Conservation (phyloP, 1,140 invertebrate species). For the Drosophila kepulauana region DNA sequence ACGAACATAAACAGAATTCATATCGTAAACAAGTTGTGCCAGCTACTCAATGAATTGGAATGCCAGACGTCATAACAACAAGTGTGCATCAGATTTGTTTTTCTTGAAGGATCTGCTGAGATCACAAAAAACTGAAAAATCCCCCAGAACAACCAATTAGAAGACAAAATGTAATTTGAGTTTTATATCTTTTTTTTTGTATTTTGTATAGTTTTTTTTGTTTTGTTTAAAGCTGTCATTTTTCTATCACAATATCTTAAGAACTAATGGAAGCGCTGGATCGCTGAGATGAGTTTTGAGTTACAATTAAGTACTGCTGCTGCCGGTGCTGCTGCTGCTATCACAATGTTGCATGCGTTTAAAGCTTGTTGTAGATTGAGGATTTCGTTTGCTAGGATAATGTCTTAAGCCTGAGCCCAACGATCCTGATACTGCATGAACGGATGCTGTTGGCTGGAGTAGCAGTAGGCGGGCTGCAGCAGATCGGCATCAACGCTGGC, state of each 20-base stretch:
- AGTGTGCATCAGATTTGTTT: conserved; percentile 1
- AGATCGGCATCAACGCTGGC: conserved; percentile 82
- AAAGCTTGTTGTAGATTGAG: conserved; percentile 59
- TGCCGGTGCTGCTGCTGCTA: conserved; percentile 62
- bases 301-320: conserved; percentile 39
- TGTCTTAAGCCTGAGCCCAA: conserved; percentile 86
- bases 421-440: conserved; percentile 85
- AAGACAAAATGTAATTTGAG: conserved; percentile 52
- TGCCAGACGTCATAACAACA: conserved; percentile 36
- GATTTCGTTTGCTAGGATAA: neutral
- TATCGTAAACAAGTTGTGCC: conserved; percentile 41
- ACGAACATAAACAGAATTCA: conserved; percentile 26
- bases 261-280: conserved; percentile 76
- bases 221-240: conserved; percentile 65
- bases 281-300: conserved; percentile 69
- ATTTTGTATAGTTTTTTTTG: conserved; percentile 60
- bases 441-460: conserved; percentile 84
- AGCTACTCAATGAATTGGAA: conserved; percentile 34
- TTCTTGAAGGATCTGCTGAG: conserved; percentile 8
- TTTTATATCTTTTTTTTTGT: conserved; percentile 57
- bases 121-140: conserved; percentile 8
- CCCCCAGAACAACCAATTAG: conserved; percentile 45
- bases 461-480: conserved; percentile 81
- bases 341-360: conserved; percentile 71
- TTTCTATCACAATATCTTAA: conserved; percentile 79